Conservation (phyloP, 1,140 invertebrate genomes). For the Heliconius eleuchia region DNA sequence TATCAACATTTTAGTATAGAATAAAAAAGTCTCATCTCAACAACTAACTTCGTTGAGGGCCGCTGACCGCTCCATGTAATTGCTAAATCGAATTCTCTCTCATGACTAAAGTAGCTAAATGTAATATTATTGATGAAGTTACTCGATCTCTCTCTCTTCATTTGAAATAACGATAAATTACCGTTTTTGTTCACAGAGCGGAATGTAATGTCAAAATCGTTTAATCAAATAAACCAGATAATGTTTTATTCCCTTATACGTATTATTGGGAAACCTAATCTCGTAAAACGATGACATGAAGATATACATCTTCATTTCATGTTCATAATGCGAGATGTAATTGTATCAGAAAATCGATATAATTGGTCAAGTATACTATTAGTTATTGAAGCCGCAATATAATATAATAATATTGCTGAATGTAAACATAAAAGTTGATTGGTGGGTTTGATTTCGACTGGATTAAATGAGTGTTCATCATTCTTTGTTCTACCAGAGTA, state of each 20-base stretch:
- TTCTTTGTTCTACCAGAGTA: too few relatives aligned
- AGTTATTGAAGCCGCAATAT: too few relatives aligned
- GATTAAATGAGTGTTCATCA: too few relatives aligned
- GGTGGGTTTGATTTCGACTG: too few relatives aligned
- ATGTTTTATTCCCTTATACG: constrained; percentile 23
- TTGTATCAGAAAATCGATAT: not conserved
- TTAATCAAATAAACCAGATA: constrained; percentile 27
- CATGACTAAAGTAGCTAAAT: constrained; percentile 27
- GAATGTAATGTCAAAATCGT: constrained; percentile 28
- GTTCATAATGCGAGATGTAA: not conserved
- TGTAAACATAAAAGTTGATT: too few relatives aligned
- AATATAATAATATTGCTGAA: too few relatives aligned
- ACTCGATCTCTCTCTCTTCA: constrained; percentile 20
- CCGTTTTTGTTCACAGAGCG: constrained; percentile 24
- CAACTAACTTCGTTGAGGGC: constrained; percentile 23
- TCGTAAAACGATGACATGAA: not conserved
- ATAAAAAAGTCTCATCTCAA: not conserved
- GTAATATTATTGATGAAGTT: constrained; percentile 32
- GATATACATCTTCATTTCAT: not conserved
- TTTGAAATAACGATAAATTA: constrained; percentile 19
- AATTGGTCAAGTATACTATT: not conserved
- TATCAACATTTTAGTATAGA: not conserved
- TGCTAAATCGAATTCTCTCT: constrained; percentile 30
- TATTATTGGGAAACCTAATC: constrained; percentile 14
- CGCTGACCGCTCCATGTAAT: constrained; percentile 30